These are phyloP conservation scores for Oconnorella tubifera DNA, from an alignment of 2,888 invertebrate genomes.

Conservation along the genomic window DNA sequence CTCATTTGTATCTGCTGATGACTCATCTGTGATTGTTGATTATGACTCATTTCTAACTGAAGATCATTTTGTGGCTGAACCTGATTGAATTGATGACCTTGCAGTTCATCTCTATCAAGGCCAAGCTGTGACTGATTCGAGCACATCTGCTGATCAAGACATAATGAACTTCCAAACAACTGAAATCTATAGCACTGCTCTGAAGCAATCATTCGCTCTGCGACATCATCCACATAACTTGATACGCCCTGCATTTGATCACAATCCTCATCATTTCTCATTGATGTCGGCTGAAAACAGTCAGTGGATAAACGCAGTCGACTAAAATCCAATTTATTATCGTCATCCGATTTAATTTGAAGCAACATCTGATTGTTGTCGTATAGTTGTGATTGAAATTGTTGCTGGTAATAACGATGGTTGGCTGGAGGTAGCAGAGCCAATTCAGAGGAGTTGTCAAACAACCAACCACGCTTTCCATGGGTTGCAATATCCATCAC, in stretches of 20 bases:
- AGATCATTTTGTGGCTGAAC: neutral
- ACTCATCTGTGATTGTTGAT: neutral
- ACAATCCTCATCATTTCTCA: no score
- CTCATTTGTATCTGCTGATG: neutral
- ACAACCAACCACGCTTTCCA: neutral
- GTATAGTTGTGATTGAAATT: neutral
- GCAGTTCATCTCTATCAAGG: no score
- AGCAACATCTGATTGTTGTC: neutral
- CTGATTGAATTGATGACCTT: neutral
- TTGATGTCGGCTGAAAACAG: no score
- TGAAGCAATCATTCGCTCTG: no score
- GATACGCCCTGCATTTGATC: no score
- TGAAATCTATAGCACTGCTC: no score
- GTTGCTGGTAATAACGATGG: neutral
- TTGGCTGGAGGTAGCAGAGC: neutral
- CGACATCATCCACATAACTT: no score
- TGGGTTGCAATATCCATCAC: neutral
- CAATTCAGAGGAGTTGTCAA: neutral
- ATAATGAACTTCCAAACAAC: no score
- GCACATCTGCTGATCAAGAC: neutral
- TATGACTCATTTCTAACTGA: neutral
- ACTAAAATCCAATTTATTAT: no score
- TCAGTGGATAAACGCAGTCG: no score
- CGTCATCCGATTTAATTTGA: no score
- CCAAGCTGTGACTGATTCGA: no score